Base-by-base conservation (phyloP, 37 sponge, comb jelly and placozoan species). In the Halichondria panicea region DNA sequence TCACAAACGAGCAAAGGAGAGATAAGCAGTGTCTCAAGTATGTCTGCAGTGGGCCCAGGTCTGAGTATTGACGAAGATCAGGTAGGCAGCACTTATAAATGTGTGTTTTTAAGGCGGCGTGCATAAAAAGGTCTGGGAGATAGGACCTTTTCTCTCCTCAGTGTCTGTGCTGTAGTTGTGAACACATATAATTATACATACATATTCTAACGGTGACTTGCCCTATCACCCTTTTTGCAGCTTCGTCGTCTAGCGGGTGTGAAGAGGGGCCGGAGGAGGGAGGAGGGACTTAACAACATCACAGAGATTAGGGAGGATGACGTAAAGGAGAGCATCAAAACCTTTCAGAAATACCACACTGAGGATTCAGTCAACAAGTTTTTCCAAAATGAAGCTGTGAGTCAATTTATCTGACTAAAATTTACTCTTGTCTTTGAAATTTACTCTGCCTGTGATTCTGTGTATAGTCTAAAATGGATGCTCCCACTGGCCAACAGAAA, bases 231-330 rank as follows among this genome's bases (percentile, higher is more conserved):
- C 34, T 33, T 34, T 12, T 11, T 37, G 18, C 22, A 82, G 83
- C 56, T 74, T 21, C 75, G 83, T 36, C 74, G 83, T 35, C 75
- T 82, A 27, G 75, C 74, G 21, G 83, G 83, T 5, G 83, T 75
- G 1, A 65, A 65, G 36, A 68, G 43, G 50, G 28, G 43, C 21
- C 25, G 48, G 25, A 38, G 58, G 0, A 22, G 59, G 41, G 58
- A 65, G 4, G 54, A 74, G n/a, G 35, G 21, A 19, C 73, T 82
- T 46, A 66, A 82, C 55, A 56, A 82, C 59, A 65, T 82, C 42
- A 66, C 74, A 40, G 83, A 82, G 15, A 55, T 82, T 19, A 66
- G 53, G 13, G 83, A 73, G 31, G 75, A 66, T 13, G 68, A 74
- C 13, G 83, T 82, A 9, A 74, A 72, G 44, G 75, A 64, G 0